These are phyloP conservation scores for Tetramorium bicarinatum DNA, from an alignment of 2,888 invertebrate species.

Conservation along the genomic window DNA sequence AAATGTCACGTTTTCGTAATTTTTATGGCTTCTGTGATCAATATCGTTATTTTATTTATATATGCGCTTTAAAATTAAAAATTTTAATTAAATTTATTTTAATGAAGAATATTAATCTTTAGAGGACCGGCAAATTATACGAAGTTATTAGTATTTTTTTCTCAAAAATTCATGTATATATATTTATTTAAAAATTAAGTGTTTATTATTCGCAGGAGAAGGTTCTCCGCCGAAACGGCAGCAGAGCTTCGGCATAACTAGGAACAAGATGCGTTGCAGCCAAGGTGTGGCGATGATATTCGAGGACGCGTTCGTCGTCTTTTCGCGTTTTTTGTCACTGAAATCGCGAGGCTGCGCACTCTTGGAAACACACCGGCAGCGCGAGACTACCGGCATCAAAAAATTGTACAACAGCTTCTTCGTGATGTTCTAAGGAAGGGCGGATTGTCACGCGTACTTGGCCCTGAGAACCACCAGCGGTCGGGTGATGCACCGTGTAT, in stretches of 20 bases:
- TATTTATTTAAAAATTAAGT: background rate
- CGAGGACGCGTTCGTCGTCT: constrained; percentile 85
- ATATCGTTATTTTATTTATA: background rate
- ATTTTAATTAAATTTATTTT: background rate
- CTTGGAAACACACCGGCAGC: constrained; percentile 93
- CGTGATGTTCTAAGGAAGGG: constrained; percentile 92
- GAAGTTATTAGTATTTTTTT: too few species aligned
- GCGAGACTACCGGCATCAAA: constrained; percentile 94
- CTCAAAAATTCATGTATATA: too few species aligned
- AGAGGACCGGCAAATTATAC: too few species aligned
- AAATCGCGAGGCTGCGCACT: constrained; percentile 88
- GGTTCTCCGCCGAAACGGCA: constrained; percentile 45
- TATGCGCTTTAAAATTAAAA: too few species aligned
- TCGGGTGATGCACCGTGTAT: constrained; percentile 73
- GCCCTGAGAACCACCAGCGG: constrained; percentile 61
- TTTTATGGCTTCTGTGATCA: background rate
- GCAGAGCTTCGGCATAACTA: constrained; percentile 48
- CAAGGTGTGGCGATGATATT: constrained; percentile 85
- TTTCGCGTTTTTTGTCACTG: constrained; percentile 85
- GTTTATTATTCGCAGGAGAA: constrained; percentile 25
- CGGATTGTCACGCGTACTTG: constrained; percentile 58
- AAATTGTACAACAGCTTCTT: constrained; percentile 95
- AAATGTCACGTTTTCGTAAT: background rate
- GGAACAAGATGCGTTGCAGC: constrained; percentile 82
- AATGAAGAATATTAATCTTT: background rate